Evolutionary conservation across 2,797 vertebrate genomes (phyloP), one percentile per base, ranked within the genome.

Genomic region (Numenius phaeopus): DNA sequence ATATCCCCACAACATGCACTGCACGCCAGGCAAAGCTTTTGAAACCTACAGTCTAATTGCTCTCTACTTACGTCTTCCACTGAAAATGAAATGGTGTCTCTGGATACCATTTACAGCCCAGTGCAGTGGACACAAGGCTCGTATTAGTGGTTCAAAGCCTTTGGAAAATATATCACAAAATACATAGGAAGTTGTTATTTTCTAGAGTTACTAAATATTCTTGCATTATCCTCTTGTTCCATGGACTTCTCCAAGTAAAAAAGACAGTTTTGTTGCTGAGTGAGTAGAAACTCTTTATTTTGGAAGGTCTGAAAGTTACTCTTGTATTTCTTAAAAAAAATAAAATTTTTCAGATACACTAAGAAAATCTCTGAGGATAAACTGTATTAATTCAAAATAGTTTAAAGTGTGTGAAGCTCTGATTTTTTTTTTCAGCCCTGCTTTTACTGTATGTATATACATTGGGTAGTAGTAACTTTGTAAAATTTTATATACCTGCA

Each of bases 181-280:
- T 77, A 70, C 55, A 70, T 34, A 95, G 81, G 95, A 96, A 90
- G 88, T 94, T 94, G 80, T 93, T 94, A 94, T 95, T 95, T 95
- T 91, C 88, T 96, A 46, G 76, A 81, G 62, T 92, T 89, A 92
- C 80, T 95, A 75, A 86, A 90, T 88, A 82, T 75, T 93, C 70
- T 79, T 93, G 42, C 9, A 8, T 94, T 91, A 90, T 76, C 49
- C n/a, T 93, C 34, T 93, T 94, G 58, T 95, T 96, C 90, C 93
- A 15, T 61, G 26, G 58, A 66, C 29, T 61, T 87, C 42, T 95
- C 94, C 92, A 92, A 94, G 57, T 75, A 14, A 83, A 69, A 78
- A 66, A 50, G 44, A 39, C 20, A 16, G 7, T 49, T 95, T 90
- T 75, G 16, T 75, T 83, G 75, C n/a, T 50, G 34, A 78, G 26